phyloP scores from a whole-genome alignment of 2,113 vertebrate genomes.

The Chlorodrepanis virens region DNA sequence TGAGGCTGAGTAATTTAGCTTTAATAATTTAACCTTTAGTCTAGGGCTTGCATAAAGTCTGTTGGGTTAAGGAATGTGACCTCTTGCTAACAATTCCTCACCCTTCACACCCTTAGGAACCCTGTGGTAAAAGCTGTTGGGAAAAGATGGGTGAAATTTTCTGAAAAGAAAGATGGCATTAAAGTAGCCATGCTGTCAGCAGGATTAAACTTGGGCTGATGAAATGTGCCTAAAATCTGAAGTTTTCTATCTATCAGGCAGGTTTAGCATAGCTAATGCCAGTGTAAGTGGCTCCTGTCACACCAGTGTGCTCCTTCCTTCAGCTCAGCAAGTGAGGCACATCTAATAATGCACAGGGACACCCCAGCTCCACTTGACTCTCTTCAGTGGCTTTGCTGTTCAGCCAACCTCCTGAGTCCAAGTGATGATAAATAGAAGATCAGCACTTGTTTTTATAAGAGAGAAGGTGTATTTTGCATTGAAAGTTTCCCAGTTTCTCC shows the following conservation, averaged over 20 bases:
- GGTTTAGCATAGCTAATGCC: neutral
- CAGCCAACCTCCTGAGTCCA: neutral
- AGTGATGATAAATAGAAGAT: neutral
- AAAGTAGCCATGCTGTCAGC: neutral
- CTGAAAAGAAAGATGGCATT: neutral
- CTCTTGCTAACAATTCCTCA: neutral
- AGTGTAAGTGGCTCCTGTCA: neutral
- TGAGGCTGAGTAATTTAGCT: neutral
- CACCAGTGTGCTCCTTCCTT: neutral
- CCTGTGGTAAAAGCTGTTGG: neutral
- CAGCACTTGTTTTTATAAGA: neutral
- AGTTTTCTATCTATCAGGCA: neutral
- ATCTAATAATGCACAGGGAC: neutral
- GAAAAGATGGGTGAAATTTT: neutral
- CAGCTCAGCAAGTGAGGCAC: rapidly evolving
- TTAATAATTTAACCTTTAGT: neutral
- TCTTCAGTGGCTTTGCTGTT: neutral
- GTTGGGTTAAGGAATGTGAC: neutral
- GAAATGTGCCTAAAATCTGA: neutral
- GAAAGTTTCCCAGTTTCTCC: neutral
- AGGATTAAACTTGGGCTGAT: slow-evolving; percentile 6
- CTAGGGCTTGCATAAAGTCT: neutral
- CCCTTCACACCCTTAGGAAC: neutral
- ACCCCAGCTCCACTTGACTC: neutral
- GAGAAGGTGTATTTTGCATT: neutral